phyloP scores from a whole-genome alignment of 2,113 vertebrate genomes.

The Halcyon malimbica region DNA sequence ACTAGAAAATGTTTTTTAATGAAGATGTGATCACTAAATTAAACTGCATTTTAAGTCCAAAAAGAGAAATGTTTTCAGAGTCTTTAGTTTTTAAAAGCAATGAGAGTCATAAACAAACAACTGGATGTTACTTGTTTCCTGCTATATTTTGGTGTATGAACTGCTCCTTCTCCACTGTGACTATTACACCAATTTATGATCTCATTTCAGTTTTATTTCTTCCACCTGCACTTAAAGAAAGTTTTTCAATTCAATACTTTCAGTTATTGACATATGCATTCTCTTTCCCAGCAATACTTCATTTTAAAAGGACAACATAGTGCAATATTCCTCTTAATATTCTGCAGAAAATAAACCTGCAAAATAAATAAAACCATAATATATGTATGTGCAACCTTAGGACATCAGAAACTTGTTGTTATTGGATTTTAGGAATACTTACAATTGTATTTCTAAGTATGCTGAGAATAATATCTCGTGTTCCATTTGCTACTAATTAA shows the following conservation, averaged over 20 bases:
- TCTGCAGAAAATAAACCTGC: background rate
- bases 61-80: background rate
- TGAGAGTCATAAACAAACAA: background rate
- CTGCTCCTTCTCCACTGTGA: background rate
- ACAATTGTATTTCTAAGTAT: background rate
- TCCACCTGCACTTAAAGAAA: background rate
- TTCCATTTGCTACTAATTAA: background rate
- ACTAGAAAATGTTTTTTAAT: background rate
- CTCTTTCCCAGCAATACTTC: background rate
- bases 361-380: background rate
- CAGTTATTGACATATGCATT: background rate
- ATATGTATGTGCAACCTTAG: background rate
- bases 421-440: background rate
- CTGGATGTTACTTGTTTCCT: background rate
- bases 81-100: background rate
- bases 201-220: constrained; percentile 29
- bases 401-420: background rate
- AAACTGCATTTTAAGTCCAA: background rate
- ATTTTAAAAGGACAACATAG: background rate
- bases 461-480: background rate
- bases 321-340: background rate
- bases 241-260: background rate
- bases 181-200: background rate
- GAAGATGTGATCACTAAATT: background rate
- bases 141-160: background rate